Evolutionary conservation across 2,888 invertebrate species (phyloP).

Genomic region (Drosophila falleni): DNA sequence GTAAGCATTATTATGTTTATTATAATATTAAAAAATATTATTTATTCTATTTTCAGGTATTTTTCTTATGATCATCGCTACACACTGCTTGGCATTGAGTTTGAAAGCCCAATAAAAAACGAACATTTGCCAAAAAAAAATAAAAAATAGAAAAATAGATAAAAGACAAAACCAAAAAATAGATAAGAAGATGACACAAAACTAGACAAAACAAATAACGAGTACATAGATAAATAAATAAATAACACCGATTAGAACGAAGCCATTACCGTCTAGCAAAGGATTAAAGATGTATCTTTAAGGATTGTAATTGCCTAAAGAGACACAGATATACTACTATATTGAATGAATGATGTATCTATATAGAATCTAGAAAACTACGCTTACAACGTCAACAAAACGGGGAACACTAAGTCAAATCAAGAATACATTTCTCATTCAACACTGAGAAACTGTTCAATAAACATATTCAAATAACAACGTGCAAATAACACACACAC

Average conservation of each 20-base stretch:
- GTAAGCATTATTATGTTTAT: not conserved
- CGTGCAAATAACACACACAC: conserved; percentile 37
- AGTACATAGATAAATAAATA: conserved; percentile 10
- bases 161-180: conserved; percentile 9
- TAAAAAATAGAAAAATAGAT: conserved; percentile 1
- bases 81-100: conserved; percentile 32
- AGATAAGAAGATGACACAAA: conserved; percentile 5
- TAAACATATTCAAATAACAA: conserved; percentile 49
- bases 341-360: conserved; percentile 5
- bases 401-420: conserved; percentile 36
- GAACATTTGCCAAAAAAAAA: conserved; percentile 29
- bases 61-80: conserved; percentile 38
- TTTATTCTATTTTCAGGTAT: conserved; percentile 34
- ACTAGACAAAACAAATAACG: conserved; percentile 3
- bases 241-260: conserved; percentile 24
- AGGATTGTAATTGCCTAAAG: conserved; percentile 12
- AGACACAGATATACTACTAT: not conserved
- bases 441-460: conserved; percentile 53
- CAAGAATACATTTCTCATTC: conserved; percentile 49
- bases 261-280: conserved; percentile 14
- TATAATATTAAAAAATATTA: too few species aligned
- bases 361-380: conserved; percentile 57
- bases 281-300: conserved; percentile 14
- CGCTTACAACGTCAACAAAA: conserved; percentile 53
- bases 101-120: conserved; percentile 3